Percentiles rank a stretch among this genome's conserved stretches.
phyloP scores from a whole-genome alignment of 2,113 vertebrate species.

The Notothenia coriiceps region DNA sequence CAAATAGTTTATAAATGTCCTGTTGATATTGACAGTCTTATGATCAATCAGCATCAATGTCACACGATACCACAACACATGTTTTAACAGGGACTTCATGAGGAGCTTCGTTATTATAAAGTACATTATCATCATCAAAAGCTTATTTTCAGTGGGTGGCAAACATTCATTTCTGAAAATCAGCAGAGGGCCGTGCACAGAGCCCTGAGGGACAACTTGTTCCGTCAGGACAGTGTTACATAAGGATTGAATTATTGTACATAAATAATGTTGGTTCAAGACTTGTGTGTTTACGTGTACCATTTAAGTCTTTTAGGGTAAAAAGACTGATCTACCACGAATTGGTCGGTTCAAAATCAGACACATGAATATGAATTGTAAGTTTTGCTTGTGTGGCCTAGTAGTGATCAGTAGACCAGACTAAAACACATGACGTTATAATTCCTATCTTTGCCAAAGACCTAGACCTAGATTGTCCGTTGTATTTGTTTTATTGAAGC shows the following conservation, averaged over 20 bases:
- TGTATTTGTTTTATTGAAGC: constrained; percentile 32
- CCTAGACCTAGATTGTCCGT: constrained; percentile 2
- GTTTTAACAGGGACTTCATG: background rate
- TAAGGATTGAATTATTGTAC: background rate
- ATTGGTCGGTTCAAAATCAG: too few relatives aligned
- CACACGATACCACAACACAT: constrained; percentile 18
- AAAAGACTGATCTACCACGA: too few relatives aligned
- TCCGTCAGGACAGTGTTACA: background rate
- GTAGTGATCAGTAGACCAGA: background rate
- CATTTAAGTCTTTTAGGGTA: too few relatives aligned
- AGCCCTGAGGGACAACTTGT: constrained; percentile 27
- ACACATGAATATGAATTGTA: background rate
- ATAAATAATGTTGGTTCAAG: background rate
- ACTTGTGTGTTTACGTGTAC: too few relatives aligned
- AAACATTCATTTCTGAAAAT: background rate
- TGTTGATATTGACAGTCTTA: background rate
- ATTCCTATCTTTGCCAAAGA: background rate
- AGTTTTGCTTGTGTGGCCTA: background rate
- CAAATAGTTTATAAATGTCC: too few relatives aligned
- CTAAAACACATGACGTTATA: background rate
- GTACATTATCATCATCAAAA: background rate
- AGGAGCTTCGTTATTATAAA: background rate
- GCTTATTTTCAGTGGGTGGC: background rate
- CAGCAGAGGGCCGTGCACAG: background rate
- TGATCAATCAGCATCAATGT: background rate